Base-by-base conservation (phyloP, 2,113 vertebrate species). In the Scytalopus superciliaris region DNA sequence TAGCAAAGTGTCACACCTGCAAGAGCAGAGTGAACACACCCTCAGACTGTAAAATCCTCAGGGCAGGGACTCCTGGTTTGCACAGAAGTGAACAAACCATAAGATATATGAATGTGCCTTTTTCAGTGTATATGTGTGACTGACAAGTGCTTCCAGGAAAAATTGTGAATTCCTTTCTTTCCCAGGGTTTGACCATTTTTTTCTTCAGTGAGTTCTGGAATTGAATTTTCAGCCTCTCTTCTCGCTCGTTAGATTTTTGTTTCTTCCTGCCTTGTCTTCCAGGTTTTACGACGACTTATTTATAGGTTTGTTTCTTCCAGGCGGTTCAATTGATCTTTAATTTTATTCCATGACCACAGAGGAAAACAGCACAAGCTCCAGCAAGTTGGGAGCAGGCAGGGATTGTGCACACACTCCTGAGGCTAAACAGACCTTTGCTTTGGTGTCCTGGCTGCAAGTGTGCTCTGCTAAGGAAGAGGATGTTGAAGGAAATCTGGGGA, bases 261-360 rank as follows among this genome's bases (percentile, higher is more conserved):
- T 90, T 81, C 93, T 97, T 96, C 93, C 94, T 96, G 88, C 17
- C 93, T 87, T 80, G 70, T 95, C 93, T 90, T 96, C 90, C 52
- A 53, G 74, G 52, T 93, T 95, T 96, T 94, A 97, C 39, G 69
- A 87, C 56, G 78, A 39, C 86, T 97, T 96, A 93, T 95, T 96
- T 96, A 95, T 95, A 95, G 92, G 88, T 94, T 95, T 93, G 49
- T 90, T 97, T 95, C 94, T 97, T 94, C 76, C 90, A 96, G 92
- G 92, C 23, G 5, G 80, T 95, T 89, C 93, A 94, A 97, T 92
- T 93, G 96, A 92, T 96, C 92, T 95, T 90, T 97, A 94, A 96
- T 97, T 96, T 92, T 92, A 93, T 96, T 95, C 96, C 90, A 37
- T 81, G 91, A 63, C 94, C 94, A 96, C 92, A 75, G 93, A 96